A percentile compares a stretch with the other conserved stretches of the same genome.
These are phyloP conservation scores for Sitta europaea DNA, from an alignment of 2,113 vertebrate species.

Conservation along the genomic window DNA sequence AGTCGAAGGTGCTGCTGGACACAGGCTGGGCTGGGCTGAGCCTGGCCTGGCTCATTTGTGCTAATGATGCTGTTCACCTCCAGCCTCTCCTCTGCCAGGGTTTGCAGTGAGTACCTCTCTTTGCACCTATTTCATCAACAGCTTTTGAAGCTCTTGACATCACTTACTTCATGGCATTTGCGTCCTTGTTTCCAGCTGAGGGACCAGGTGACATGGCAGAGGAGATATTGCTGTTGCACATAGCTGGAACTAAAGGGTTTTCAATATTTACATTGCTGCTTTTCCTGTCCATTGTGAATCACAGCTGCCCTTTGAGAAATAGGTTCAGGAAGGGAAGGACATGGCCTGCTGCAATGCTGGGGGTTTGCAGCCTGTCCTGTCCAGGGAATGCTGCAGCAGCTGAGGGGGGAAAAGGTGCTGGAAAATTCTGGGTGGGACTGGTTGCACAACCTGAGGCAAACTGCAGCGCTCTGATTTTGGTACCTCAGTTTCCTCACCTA, in stretches of 20 bases:
- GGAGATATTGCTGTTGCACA: neutral
- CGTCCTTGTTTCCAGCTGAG: neutral
- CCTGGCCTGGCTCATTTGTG: neutral
- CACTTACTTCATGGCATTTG: neutral
- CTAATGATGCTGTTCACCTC: neutral
- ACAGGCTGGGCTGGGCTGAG: neutral
- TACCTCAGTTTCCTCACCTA: neutral
- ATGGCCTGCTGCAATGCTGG: neutral
- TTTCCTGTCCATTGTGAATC: neutral
- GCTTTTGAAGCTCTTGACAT: neutral
- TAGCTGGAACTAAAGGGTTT: neutral
- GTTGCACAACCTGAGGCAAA: neutral
- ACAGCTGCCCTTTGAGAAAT: neutral
- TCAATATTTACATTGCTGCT: neutral
- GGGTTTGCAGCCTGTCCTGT: neutral
- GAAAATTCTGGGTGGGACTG: neutral
- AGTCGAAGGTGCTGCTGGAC: accelerated
- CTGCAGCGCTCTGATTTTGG: neutral
- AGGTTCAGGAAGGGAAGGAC: neutral
- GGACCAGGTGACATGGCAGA: neutral
- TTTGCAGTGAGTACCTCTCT: neutral
- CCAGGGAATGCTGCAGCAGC: neutral
- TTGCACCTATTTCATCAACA: neutral
- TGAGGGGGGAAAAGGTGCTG: no score
- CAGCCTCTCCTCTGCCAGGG: neutral